Conservation (phyloP, 1,140 invertebrate species). For the Pararge aegeria region DNA sequence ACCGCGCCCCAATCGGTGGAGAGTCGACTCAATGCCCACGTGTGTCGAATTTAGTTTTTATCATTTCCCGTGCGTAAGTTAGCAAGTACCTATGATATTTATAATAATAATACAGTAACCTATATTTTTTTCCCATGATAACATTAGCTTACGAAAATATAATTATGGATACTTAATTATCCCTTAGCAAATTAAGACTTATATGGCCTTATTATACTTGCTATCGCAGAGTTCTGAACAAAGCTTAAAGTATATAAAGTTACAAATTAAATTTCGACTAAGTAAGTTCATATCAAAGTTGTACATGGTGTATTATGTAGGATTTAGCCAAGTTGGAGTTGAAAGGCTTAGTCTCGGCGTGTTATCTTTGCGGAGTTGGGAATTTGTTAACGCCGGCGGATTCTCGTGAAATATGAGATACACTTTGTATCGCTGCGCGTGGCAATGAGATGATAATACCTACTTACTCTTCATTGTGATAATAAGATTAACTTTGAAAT, state of each 20-base stretch:
- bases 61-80: too few species aligned
- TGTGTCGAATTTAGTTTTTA: too few species aligned
- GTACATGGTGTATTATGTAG: slow-evolving; percentile 38
- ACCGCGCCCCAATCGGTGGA: too few species aligned
- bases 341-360: slow-evolving; percentile 48
- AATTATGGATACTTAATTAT: not conserved
- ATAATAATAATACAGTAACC: too few species aligned
- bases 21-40: too few species aligned
- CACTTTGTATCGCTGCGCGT: slow-evolving; percentile 26
- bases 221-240: not conserved
- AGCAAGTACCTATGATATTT: too few species aligned
- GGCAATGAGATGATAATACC: slow-evolving; percentile 1
- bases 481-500: not conserved
- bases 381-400: slow-evolving; percentile 57
- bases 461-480: not conserved
- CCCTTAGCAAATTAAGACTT: not conserved
- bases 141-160: too few species aligned
- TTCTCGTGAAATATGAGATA: slow-evolving; percentile 55
- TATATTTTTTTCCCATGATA: too few species aligned
- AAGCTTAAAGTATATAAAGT: slow-evolving; percentile 23
- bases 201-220: not conserved
- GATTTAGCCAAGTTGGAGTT: slow-evolving; percentile 47
- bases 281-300: slow-evolving; percentile 28
- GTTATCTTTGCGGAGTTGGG: slow-evolving; percentile 62
- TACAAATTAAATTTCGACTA: slow-evolving; percentile 17